These are phyloP conservation scores for Lasioglossum albipes DNA, from an alignment of 1,140 invertebrate species.

Conservation along the genomic window DNA sequence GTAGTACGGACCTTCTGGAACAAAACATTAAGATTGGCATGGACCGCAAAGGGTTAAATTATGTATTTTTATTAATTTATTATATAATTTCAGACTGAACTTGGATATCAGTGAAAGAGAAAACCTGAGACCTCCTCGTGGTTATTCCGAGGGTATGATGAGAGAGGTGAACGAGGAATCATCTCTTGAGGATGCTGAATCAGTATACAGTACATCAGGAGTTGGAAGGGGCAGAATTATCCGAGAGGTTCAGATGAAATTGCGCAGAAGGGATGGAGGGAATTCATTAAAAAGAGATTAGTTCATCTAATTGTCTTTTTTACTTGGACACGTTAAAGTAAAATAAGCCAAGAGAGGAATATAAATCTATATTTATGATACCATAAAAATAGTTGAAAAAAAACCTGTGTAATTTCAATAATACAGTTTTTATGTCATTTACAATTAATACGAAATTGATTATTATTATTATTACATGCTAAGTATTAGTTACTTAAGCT, in stretches of 20 bases:
- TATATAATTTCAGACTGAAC: not conserved
- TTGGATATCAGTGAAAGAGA: not conserved
- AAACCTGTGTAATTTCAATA: constrained; percentile 9
- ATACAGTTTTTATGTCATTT: constrained; percentile 15
- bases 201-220: constrained; percentile 50
- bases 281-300: not conserved
- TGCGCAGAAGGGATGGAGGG: constrained; percentile 24
- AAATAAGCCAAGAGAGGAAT: no score
- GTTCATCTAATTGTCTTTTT: not conserved
- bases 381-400: not conserved
- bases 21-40: no score
- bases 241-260: not conserved
- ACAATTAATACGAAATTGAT: constrained; percentile 17
- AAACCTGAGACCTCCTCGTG: constrained; percentile 44
- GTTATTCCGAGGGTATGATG: constrained; percentile 57
- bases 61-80: not conserved
- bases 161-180: constrained; percentile 34
- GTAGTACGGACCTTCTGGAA: no score
- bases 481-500: constrained; percentile 27
- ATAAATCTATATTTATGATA: not conserved
- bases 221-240: constrained; percentile 52
- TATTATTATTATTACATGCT: constrained; percentile 29
- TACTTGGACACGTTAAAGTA: not conserved
- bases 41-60: not conserved
- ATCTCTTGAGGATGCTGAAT: constrained; percentile 49